Percentiles rank a stretch among this genome's conserved stretches.
Evolutionary conservation across 2,797 vertebrate species (phyloP).

Genomic region (Staurois parvus): DNA sequence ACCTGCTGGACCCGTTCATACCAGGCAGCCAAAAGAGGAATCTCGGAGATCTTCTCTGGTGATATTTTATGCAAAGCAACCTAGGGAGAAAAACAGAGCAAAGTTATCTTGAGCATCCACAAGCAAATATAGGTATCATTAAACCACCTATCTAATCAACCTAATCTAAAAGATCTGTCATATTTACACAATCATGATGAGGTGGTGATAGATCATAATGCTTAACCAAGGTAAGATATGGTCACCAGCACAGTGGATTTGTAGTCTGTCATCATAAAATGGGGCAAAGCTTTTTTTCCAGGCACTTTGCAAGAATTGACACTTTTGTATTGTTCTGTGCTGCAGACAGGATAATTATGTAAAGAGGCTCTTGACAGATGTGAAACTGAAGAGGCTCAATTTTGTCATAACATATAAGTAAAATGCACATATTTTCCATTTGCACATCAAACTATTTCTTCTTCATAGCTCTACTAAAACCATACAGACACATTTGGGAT

Average conservation of each 20-base stretch:
- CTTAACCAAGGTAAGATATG: no score
- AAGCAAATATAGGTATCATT: not conserved
- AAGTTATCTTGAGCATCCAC: not conserved
- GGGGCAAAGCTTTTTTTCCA: no score
- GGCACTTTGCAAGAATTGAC: not conserved
- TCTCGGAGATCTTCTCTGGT: constrained; percentile 69
- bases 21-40: constrained; percentile 88
- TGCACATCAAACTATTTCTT: not conserved
- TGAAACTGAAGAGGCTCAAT: not conserved
- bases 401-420: not conserved
- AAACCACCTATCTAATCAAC: no score
- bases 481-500: no score
- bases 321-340: not conserved
- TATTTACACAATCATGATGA: no score
- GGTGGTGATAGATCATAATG: no score
- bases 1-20: constrained; percentile 87
- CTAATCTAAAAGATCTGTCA: no score
- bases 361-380: not conserved
- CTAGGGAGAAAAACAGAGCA: constrained; percentile 70
- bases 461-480: no score
- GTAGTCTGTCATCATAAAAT: not conserved
- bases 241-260: not conserved
- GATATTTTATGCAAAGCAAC: constrained; percentile 75
- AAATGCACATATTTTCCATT: not conserved
- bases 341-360: not conserved